These are phyloP conservation scores for Cydia splendana DNA, from an alignment of 1,140 invertebrate species.

Conservation along the genomic window DNA sequence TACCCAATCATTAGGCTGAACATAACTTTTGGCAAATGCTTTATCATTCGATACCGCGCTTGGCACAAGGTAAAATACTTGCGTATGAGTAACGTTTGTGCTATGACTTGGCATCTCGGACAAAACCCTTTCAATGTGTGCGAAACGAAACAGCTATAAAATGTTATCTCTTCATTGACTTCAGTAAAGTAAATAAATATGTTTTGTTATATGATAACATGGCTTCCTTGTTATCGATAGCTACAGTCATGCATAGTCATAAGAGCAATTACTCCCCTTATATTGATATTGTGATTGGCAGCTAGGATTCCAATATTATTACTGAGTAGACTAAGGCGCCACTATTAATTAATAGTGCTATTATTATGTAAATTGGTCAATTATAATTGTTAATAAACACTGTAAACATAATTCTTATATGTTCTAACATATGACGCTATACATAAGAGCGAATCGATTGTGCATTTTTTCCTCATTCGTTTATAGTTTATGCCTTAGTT, in stretches of 20 bases:
- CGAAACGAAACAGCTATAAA: background rate
- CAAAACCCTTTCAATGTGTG: background rate
- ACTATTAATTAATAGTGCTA: background rate
- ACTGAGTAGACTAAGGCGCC: background rate
- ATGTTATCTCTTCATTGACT: background rate
- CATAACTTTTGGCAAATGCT: background rate
- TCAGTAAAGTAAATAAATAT: background rate
- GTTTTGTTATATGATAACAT: background rate
- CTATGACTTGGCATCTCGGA: slow-evolving; percentile 1
- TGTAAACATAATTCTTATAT: background rate
- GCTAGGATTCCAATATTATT: background rate
- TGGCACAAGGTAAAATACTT: background rate
- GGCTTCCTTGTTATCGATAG: background rate
- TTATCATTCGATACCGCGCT: background rate
- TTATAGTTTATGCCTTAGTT: too few species aligned
- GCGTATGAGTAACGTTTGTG: background rate
- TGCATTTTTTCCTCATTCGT: too few species aligned
- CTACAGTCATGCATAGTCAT: background rate
- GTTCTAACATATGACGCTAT: background rate
- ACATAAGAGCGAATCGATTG: background rate
- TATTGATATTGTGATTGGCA: slow-evolving; percentile 1
- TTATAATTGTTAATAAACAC: background rate
- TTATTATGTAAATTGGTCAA: slow-evolving; percentile 9
- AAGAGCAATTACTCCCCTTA: slow-evolving; percentile 5
- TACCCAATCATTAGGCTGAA: background rate